Evolutionary conservation across 2,888 invertebrate species (phyloP), one percentile per base, ranked within the genome.

Genomic region (Podabrus alpinus): DNA sequence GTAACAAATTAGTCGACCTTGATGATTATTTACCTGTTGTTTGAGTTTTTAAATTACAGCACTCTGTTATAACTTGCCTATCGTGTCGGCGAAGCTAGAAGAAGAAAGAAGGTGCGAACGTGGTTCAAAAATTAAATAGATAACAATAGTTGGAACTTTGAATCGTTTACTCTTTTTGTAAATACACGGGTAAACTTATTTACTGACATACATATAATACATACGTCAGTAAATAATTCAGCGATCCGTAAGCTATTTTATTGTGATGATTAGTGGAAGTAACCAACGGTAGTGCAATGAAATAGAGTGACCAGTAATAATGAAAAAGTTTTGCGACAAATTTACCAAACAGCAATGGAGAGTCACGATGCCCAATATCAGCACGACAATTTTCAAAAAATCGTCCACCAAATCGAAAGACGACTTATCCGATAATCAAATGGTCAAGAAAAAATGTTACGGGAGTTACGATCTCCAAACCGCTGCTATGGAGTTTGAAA

Each of bases 281-380:
- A 45, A 45, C 45, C n/a, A 45, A n/a, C n/a, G 9, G 45, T 45
- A 45, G 45, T n/a, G 45, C 45, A 45, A 73, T 66, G 60, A 68
- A 74, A 74, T 71, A 68, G 59, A 71, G 67, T 69, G 67, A 61
- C 19, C 71, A 67, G 45, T 13, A 25, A 72, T 68, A 71, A 87
- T 88, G 88, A 87, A 87, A 82, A 87, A 87, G 80, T 85, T 87
- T 79, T 86, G 85, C 77, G 84, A 84, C 66, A 87, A 86, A 83
- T 82, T 87, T 68, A 81, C 82, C n/a, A 86, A 86, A 71, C 86
- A 85, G 75, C 86, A 87, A 77, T 87, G 87, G 87, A 82, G 87
- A 17, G 82, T 87, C 11, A 86, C 86, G 5, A 85, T 87, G 25
- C 86, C 87, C 3, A 86, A 85, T 76, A 77, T 86, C 60, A 85